phyloP scores from a whole-genome alignment of 2,888 invertebrate species.

The Caenorhabditis sp. region DNA sequence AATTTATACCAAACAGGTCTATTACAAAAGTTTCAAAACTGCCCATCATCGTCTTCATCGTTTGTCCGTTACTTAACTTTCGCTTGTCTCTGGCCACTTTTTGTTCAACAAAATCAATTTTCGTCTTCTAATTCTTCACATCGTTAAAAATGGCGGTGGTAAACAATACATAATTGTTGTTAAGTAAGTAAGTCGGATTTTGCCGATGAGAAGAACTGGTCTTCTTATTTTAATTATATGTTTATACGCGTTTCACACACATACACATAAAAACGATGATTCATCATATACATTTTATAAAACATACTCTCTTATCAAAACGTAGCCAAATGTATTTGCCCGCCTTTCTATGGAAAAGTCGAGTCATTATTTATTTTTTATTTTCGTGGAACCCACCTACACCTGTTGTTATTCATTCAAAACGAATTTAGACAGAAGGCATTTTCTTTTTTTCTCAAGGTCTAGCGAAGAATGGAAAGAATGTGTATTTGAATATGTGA shows the following conservation, averaged over 20 bases:
- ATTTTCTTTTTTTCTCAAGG: constrained; percentile 1
- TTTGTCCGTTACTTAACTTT: background rate
- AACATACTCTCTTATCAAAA: background rate
- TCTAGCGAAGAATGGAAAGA: background rate
- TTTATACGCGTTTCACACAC: background rate
- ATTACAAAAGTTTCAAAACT: background rate
- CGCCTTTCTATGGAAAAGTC: background rate
- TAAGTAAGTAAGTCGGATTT: background rate
- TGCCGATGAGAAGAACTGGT: background rate
- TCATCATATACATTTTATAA: background rate
- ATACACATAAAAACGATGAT: too few species aligned
- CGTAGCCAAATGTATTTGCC: background rate
- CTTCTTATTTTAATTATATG: background rate
- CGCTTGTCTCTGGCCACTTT: background rate
- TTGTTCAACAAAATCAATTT: background rate
- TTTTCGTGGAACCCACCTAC: background rate
- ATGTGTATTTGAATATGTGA: background rate
- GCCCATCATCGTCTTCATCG: background rate
- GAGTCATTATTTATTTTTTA: background rate
- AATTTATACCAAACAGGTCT: background rate
- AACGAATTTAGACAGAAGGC: background rate
- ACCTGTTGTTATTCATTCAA: background rate
- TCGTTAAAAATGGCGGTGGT: background rate
- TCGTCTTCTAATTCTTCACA: background rate
- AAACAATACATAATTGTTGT: constrained; percentile 1